Evolutionary conservation across 1,140 invertebrate species (phyloP), one percentile per base, ranked within the genome.

Genomic region (Tetragonula clypearis): DNA sequence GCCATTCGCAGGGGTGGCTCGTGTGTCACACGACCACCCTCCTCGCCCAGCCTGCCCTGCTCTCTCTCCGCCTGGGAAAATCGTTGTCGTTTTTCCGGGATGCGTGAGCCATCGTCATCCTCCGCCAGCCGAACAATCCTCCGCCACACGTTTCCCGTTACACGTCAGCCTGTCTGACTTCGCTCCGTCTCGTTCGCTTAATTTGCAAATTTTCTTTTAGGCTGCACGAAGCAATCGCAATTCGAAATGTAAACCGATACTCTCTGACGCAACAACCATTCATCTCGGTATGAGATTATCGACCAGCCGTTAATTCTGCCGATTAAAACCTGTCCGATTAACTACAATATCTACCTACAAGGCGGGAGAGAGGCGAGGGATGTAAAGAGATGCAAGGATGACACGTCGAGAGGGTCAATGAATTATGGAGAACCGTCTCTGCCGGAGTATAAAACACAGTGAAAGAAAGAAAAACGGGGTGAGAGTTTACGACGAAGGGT

Each of bases 1-100:
- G 92, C 93, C 94, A 94, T 94, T 94, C 93, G 93, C 92, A 92
- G 93, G 91, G 88, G 89, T 92, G 90, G 88, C 91, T 91, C 91
- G 91, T 89, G 86, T 90, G 89, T 91, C 87, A 90, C 88, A 89
- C 84, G 84, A 89, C 88, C 85, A 89, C 86, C 88, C 79, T 72
- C 86, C 69, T 62, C 55, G 75, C 60, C 75, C 56, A 73, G 68
- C 84, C 72, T 78, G 55, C 49, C 68, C 75, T 60, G 62, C 56
- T 79, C 35, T 79, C 35, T 79, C 35, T n/a, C 79, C 65, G 49
- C 17, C 71, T 56, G 49, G 41, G 65, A 78, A 83, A 84, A 79
- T 83, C 87, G 60, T 89, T 60, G 75, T 83, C 62, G 62, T 80
- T 65, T 86, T 80, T 86, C 62, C 66, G 62, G 69, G 74, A 78